These are phyloP conservation scores for Lonchura striata DNA, from an alignment of 2,113 vertebrate species.

Conservation along the genomic window DNA sequence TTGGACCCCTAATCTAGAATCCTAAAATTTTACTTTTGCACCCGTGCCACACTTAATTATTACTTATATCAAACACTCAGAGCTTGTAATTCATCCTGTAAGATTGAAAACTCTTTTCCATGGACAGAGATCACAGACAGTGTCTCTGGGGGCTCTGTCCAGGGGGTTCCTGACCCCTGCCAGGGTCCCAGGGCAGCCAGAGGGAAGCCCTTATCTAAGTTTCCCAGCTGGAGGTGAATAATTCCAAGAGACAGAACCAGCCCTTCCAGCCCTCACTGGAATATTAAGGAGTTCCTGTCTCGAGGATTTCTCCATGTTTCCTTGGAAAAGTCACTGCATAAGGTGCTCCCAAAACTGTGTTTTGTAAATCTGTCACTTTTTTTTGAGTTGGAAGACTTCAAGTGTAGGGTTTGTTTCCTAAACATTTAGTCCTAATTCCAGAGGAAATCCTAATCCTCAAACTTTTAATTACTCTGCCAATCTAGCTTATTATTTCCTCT, in stretches of 20 bases:
- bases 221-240: background rate
- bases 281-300: background rate
- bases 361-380: background rate
- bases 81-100: too few relatives aligned
- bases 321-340: background rate
- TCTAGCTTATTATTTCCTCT: slow-evolving; percentile 14
- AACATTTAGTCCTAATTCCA: background rate
- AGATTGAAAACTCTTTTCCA: too few relatives aligned
- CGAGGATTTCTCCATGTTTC: background rate
- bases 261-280: background rate
- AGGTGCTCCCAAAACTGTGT: background rate
- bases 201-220: too few relatives aligned
- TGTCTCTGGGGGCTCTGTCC: too few relatives aligned
- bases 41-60: too few relatives aligned
- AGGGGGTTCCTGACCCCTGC: too few relatives aligned
- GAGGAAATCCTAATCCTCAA: background rate
- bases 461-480: slow-evolving; percentile 12
- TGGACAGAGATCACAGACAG: too few relatives aligned
- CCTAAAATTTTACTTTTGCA: too few relatives aligned
- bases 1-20: too few relatives aligned
- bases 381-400: background rate
- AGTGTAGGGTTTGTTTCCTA: background rate
- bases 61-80: too few relatives aligned
- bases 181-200: too few relatives aligned
- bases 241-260: background rate